A percentile compares a stretch with the other conserved stretches of the same genome.
Evolutionary conservation across 2,113 vertebrate species (phyloP).

Genomic region (Atlantisia rogersi): DNA sequence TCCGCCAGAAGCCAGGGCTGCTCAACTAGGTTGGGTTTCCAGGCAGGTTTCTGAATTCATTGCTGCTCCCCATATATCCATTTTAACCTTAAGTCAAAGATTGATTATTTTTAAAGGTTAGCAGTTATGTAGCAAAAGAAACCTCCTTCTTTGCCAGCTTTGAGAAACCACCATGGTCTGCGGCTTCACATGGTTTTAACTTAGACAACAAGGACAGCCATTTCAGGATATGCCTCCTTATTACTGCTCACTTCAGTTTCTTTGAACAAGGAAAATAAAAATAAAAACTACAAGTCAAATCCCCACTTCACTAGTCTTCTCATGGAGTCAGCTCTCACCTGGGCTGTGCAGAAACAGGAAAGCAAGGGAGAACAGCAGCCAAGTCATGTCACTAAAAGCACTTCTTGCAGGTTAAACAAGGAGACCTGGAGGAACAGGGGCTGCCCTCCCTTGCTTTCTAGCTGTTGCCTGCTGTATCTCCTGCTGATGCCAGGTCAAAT

Average conservation of each 20-base stretch:
- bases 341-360: not conserved
- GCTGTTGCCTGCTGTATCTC: not conserved
- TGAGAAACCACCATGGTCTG: not conserved
- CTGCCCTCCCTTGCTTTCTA: not conserved
- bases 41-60: not conserved
- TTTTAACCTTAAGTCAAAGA: conserved; percentile 10
- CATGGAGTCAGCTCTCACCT: not conserved
- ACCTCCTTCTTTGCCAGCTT: not conserved
- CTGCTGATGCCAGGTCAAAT: not conserved
- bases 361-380: not conserved
- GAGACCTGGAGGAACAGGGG: not conserved
- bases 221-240: not conserved
- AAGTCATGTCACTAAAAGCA: not conserved
- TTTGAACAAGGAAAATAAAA: not conserved
- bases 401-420: not conserved
- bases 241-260: not conserved
- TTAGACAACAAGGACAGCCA: not conserved
- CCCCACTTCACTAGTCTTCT: not conserved
- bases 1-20: not conserved
- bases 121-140: conserved; percentile 1
- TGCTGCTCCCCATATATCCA: not conserved
- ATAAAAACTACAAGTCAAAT: not conserved
- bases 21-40: not conserved
- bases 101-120: conserved; percentile 57
- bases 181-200: not conserved